Percentiles rank a stretch among this genome's conserved stretches.
Conservation (phyloP, 2,797 vertebrate species). For the Argentina silus region DNA sequence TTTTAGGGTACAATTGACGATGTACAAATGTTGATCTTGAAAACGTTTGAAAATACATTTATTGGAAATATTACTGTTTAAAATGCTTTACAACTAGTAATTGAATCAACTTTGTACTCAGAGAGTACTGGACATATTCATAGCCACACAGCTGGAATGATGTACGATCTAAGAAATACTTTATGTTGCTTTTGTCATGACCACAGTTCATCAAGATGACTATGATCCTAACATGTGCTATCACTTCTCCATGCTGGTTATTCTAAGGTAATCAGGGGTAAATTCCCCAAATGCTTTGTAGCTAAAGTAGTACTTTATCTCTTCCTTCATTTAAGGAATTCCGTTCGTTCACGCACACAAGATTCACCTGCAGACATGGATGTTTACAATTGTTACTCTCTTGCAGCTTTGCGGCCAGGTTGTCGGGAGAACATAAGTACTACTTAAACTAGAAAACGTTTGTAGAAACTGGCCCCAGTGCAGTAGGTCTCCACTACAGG, state of each 20-base stretch:
- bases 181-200: slow-evolving; percentile 54
- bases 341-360: too few relatives aligned
- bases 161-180: slow-evolving; percentile 2
- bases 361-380: too few relatives aligned
- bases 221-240: slow-evolving; percentile 9
- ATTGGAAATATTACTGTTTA: slow-evolving; percentile 26
- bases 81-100: slow-evolving; percentile 2
- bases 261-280: slow-evolving; percentile 22
- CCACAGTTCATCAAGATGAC: slow-evolving; percentile 10
- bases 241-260: slow-evolving; percentile 43
- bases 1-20: slow-evolving; percentile 17
- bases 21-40: background rate
- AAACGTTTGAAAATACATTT: background rate
- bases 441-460: too few relatives aligned
- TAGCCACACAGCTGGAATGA: slow-evolving; percentile 5
- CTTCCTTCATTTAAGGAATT: too few relatives aligned
- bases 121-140: slow-evolving; percentile 16
- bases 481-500: slow-evolving; percentile 22
- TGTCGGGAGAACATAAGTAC: too few relatives aligned
- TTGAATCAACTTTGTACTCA: slow-evolving; percentile 5
- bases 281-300: too few relatives aligned
- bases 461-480: slow-evolving; percentile 6
- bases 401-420: too few relatives aligned
- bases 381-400: too few relatives aligned
- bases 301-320: too few relatives aligned